A percentile compares a stretch with the other conserved stretches of the same genome.
Evolutionary conservation across 2,113 vertebrate genomes (phyloP).

Genomic region (Elgaria multicarinata): DNA sequence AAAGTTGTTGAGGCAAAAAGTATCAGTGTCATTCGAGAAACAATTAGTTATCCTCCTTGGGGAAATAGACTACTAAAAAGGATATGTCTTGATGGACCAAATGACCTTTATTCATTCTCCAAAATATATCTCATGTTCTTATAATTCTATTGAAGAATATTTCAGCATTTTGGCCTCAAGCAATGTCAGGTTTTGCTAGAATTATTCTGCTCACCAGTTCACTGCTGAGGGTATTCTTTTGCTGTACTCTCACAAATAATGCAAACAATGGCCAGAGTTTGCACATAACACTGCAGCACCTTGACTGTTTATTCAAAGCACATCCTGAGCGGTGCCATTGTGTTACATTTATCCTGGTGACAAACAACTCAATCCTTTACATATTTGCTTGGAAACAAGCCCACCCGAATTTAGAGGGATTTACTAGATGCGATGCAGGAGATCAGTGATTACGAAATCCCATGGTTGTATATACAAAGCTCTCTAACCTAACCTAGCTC

Average conservation of each 20-base stretch:
- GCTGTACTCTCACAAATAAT: conserved; percentile 44
- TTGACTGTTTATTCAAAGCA: conserved; percentile 28
- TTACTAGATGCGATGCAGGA: neutral
- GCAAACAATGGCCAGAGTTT: conserved; percentile 28
- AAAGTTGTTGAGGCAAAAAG: conserved; percentile 74
- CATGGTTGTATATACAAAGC: neutral
- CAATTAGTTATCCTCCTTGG: conserved; percentile 73
- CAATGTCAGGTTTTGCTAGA: conserved; percentile 74
- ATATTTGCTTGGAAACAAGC: neutral
- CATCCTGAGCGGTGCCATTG: neutral
- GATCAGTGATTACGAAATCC: neutral
- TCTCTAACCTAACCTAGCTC: no score
- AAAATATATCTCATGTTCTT: conserved; percentile 67
- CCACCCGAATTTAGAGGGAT: neutral
- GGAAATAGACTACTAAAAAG: conserved; percentile 71
- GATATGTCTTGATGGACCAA: conserved; percentile 69
- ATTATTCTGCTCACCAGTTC: conserved; percentile 66
- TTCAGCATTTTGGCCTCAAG: conserved; percentile 73
- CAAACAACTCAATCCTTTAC: neutral
- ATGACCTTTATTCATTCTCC: conserved; percentile 75
- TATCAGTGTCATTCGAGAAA: conserved; percentile 73
- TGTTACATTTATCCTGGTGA: neutral
- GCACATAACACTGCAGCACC: neutral
- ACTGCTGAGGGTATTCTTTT: conserved; percentile 46
- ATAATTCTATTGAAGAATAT: conserved; percentile 68